Base-by-base conservation (phyloP, 2,113 vertebrate species). In the Rissa tridactyla region DNA sequence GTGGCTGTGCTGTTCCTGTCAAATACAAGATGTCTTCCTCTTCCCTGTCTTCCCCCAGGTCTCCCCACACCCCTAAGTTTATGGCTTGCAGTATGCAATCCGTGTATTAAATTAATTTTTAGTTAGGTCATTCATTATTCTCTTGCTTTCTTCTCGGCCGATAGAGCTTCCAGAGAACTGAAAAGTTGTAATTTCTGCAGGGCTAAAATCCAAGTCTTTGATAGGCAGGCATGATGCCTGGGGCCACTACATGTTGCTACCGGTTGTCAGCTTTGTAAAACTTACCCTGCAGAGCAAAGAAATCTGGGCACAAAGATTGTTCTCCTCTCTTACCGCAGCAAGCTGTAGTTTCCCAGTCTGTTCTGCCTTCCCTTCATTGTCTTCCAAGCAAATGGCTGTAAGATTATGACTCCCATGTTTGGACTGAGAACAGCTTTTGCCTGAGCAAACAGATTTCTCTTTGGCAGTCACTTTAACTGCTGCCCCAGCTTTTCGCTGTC, bases 291-390 rank as follows among this genome's bases (percentile, higher is more conserved):
- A 86, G 92, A 96, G 94, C 96, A 96, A 91, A 98, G 96, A 94
- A 90, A 93, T 73, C 77, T 79, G 94, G 85, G 75, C 97, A 92
- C 95, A 95, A 68, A 96, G 81, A 76, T 89, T 32, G 30, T 88
- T 94, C 83, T 93, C 86, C 82, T 90, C 88, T 95, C 55, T 88
- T 60, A 47, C 80, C 1, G 2, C 3, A 29, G 92, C 83, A 92
- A 94, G 76, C 90, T 96, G 83, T 89, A 55, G 64, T 89, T 96
- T 97, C 85, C 78, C 80, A 60, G 92, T 78, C 91, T 91, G 90
- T 83, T 90, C 87, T 91, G 90, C 83, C 80, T 96, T 96, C 92
- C 79, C 95, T 94, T 95, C 95, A 96, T 98, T 98, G 96, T 97
- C 94, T 96, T 92, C 77, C 78, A 72, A 93, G 96, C 86, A 97